These are phyloP conservation scores for Agrypnia vestita DNA, from an alignment of 1,140 invertebrate genomes.

Conservation along the genomic window DNA sequence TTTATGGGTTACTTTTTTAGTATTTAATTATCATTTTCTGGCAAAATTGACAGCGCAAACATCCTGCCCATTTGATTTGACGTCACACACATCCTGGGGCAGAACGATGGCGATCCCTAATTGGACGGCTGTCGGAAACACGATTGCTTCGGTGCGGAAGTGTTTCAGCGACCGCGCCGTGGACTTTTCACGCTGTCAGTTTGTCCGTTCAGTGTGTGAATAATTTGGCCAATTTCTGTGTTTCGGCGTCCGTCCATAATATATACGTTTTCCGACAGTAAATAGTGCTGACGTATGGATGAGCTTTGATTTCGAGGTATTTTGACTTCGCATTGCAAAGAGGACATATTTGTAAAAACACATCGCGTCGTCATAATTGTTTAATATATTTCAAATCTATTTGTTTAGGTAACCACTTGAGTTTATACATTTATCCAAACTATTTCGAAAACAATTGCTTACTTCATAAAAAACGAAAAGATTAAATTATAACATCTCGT, in stretches of 20 bases:
- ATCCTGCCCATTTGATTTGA: neutral
- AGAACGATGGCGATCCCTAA: slow-evolving; percentile 17
- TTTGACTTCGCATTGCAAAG: neutral
- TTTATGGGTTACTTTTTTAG: too few relatives aligned
- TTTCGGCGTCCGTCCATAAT: slow-evolving; percentile 15
- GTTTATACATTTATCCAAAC: too few relatives aligned
- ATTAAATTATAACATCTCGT: too few relatives aligned
- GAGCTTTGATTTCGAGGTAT: slow-evolving; percentile 12
- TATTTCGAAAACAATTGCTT: too few relatives aligned
- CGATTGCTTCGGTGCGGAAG: slow-evolving; percentile 10
- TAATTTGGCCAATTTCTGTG: slow-evolving; percentile 46
- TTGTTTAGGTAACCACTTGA: too few relatives aligned
- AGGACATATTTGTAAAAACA: too few relatives aligned
- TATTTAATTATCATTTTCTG: too few relatives aligned
- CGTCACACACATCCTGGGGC: neutral
- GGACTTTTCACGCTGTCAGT: neutral
- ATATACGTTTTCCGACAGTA: slow-evolving; percentile 30
- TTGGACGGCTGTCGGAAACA: slow-evolving; percentile 15
- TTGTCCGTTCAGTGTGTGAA: slow-evolving; percentile 5
- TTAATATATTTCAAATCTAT: too few relatives aligned
- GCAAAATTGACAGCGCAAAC: too few relatives aligned
- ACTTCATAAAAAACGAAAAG: too few relatives aligned
- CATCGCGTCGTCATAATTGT: too few relatives aligned
- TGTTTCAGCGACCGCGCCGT: neutral
- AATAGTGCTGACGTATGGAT: slow-evolving; percentile 32